Evolutionary conservation across 2,113 vertebrate species (phyloP), one percentile per base, ranked within the genome.

Genomic region (Epinephelus cyanopodus): DNA sequence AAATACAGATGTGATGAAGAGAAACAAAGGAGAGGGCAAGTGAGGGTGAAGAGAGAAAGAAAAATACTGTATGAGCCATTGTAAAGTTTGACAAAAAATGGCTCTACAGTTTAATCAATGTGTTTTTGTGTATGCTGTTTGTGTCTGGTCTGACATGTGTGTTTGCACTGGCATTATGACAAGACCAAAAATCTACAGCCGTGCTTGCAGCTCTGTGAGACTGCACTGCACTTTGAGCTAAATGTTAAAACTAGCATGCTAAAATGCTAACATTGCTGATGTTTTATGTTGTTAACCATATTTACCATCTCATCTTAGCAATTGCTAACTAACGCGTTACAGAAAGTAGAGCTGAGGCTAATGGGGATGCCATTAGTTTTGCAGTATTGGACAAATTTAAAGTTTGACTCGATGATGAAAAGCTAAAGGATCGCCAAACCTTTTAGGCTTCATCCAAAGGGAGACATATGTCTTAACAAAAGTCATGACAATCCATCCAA

Each of bases 1-100:
- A 27, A 67, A 52, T 19, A 57, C 11, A 63, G 17, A 81, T n/a
- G 62, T 56, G 45, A 68, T 52, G 7, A 79, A 62, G 8, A 48
- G 21, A 50, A 39, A 63, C 14, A 33, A 57, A 64, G 39, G 3
- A 13, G 5, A 25, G 1, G 33, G 9, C 19, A 50, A 7, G 12
- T 56, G 65, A 60, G 12, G 14, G 7, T 29, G 10, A 58, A 58
- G 18, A 50, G 9, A 27, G 15, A 11, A 14, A 27, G 7, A 48
- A 8, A 42, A 12, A 58, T 21, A 23, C 14, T 18, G 13, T 21
- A 23, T 13, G 0, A 13, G 13, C 2, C 3, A 13, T 25, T 2
- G 9, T 8, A 25, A 21, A 17, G 29, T 53, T 4, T 74, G 45
- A 45, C 9, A 17, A 47, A 23, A 7, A 19, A 21, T 29, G 29